Evolutionary conservation across 2,797 vertebrate species (phyloP).

Genomic region (Lepus oiostolus): DNA sequence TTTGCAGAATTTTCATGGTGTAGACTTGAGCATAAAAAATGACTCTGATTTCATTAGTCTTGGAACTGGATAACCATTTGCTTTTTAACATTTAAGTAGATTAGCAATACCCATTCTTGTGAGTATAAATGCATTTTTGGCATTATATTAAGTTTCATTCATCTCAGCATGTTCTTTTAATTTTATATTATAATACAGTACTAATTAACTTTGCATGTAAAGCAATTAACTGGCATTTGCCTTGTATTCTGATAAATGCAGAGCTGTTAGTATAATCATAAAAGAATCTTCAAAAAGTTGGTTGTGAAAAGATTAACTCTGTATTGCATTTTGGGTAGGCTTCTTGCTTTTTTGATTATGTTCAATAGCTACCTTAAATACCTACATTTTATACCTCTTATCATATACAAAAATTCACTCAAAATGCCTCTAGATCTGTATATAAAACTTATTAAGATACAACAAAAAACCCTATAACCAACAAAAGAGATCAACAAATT

Average conservation of each 20-base stretch:
- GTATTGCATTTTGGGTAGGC: background rate
- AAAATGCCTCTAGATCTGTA: background rate
- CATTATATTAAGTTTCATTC: constrained; percentile 39
- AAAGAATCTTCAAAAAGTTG: background rate
- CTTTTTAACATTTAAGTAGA: constrained; percentile 50
- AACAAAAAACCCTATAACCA: background rate
- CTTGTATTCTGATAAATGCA: constrained; percentile 37
- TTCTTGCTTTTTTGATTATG: constrained; percentile 45
- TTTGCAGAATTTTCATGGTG: constrained; percentile 9
- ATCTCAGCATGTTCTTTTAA: constrained; percentile 56
- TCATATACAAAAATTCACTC: background rate
- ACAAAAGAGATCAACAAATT: background rate
- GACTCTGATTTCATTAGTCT: constrained; percentile 43
- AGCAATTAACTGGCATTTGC: constrained; percentile 47
- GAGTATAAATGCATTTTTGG: constrained; percentile 44
- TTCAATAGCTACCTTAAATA: constrained; percentile 17
- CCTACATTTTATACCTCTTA: background rate
- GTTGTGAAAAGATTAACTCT: constrained; percentile 43
- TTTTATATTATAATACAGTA: constrained; percentile 43
- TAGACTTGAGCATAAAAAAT: constrained; percentile 15
- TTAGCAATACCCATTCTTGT: constrained; percentile 38
- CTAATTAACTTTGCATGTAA: constrained; percentile 21
- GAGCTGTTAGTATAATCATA: background rate
- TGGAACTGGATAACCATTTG: constrained; percentile 42
- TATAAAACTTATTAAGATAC: background rate